phyloP scores from a whole-genome alignment of 2,888 invertebrate genomes.

The Conus canariensis region DNA sequence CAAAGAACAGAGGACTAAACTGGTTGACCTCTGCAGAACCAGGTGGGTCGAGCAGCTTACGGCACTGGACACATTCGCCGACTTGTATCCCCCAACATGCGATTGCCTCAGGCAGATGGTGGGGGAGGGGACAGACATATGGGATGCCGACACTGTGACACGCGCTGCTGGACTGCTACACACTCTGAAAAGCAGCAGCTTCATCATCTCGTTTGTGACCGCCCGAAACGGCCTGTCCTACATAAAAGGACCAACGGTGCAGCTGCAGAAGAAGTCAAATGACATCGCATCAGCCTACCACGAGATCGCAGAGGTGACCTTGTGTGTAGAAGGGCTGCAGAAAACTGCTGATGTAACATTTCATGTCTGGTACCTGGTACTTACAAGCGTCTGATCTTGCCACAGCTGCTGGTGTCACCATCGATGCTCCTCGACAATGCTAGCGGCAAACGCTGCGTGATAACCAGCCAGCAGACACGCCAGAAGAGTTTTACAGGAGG shows the following conservation, averaged over 20 bases:
- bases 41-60: background rate
- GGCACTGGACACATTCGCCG: background rate
- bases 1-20: background rate
- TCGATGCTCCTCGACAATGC: background rate
- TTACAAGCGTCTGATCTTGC: background rate
- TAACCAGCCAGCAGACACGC: too few relatives aligned
- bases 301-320: slow-evolving; percentile 36
- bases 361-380: background rate
- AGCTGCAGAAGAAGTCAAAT: background rate
- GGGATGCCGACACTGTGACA: background rate
- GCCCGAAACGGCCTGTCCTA: background rate
- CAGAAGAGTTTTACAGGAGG: too few relatives aligned
- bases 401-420: background rate
- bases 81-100: background rate
- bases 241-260: background rate
- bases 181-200: background rate
- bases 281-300: slow-evolving; percentile 29
- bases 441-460: too few relatives aligned
- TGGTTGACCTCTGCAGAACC: slow-evolving; percentile 1
- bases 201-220: background rate
- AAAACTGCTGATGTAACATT: background rate
- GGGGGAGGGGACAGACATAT: background rate
- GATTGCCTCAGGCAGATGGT: background rate
- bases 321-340: too few relatives aligned
- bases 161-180: background rate